Percentiles rank a stretch among this genome's conserved stretches.
Conservation (phyloP, 2,888 invertebrate species). For the Helobdella robusta region DNA sequence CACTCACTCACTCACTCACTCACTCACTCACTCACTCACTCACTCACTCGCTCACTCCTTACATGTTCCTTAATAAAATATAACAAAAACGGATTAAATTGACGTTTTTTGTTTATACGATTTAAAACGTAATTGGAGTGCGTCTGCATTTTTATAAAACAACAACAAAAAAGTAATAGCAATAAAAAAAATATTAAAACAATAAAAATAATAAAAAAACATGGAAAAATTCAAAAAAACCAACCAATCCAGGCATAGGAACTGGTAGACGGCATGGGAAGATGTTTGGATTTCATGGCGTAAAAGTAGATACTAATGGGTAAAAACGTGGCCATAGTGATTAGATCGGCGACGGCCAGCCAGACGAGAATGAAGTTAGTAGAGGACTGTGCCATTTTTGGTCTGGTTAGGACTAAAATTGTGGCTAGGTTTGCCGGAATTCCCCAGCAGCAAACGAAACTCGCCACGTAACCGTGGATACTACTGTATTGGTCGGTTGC, state of each 20-base stretch:
- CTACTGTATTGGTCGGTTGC: constrained; percentile 39
- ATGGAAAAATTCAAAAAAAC: no score
- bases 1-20: no score
- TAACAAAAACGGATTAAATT: no score
- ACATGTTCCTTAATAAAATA: no score
- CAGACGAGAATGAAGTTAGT: constrained; percentile 79
- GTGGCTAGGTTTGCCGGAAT: constrained; percentile 80
- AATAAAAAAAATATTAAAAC: no score
- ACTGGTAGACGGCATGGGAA: constrained; percentile 39
- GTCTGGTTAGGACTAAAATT: constrained; percentile 74
- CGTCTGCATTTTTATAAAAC: no score
- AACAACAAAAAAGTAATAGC: no score
- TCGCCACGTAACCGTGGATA: constrained; percentile 74
- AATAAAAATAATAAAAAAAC: no score
- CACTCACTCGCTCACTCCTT: no score
- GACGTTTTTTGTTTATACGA: no score
- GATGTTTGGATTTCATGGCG: constrained; percentile 39
- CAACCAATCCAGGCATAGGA: constrained; percentile 49
- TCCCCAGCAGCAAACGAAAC: constrained; percentile 79
- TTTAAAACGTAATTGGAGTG: no score
- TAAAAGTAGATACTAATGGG: constrained; percentile 70
- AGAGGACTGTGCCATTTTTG: constrained; percentile 75
- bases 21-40: no score
- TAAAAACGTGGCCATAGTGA: constrained; percentile 81
- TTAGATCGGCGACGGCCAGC: constrained; percentile 73